These are phyloP conservation scores for Morpho deidamia DNA, from an alignment of 2,888 invertebrate genomes.

Conservation along the genomic window DNA sequence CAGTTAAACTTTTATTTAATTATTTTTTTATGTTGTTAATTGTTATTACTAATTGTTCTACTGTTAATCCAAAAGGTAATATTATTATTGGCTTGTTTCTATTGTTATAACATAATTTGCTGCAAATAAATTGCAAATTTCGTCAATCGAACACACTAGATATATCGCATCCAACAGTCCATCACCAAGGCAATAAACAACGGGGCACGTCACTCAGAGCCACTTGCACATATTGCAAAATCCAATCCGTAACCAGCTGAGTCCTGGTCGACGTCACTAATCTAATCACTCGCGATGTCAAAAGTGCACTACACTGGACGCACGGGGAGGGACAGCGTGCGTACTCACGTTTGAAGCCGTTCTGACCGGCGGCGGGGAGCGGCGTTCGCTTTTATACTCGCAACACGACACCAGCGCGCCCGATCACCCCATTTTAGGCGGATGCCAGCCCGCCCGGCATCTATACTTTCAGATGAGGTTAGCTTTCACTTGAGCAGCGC, in stretches of 20 bases:
- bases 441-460: conserved; percentile 60
- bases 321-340: conserved; percentile 48
- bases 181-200: conserved; percentile 37
- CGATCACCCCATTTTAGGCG: conserved; percentile 78
- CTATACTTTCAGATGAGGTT: conserved; percentile 72
- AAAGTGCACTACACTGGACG: conserved; percentile 49
- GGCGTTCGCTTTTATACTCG: conserved; percentile 87
- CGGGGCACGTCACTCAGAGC: conserved; percentile 36
- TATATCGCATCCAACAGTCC: conserved; percentile 25
- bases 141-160: conserved; percentile 23
- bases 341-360: conserved; percentile 98
- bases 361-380: conserved; percentile 91
- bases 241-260: conserved; percentile 58
- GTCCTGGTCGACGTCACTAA: conserved; percentile 47
- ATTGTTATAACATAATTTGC: not conserved
- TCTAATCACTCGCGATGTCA: conserved; percentile 44
- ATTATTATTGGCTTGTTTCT: not conserved
- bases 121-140: not conserved
- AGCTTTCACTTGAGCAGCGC: conserved; percentile 67
- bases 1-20: not conserved
- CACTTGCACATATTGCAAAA: conserved; percentile 56
- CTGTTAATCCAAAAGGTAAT: not conserved
- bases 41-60: not conserved
- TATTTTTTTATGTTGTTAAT: not conserved
- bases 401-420: conserved; percentile 84